A percentile compares a stretch with the other conserved stretches of the same genome.
Evolutionary conservation across 2,113 vertebrate species (phyloP).

Genomic region (Puffinus mauretanicus): DNA sequence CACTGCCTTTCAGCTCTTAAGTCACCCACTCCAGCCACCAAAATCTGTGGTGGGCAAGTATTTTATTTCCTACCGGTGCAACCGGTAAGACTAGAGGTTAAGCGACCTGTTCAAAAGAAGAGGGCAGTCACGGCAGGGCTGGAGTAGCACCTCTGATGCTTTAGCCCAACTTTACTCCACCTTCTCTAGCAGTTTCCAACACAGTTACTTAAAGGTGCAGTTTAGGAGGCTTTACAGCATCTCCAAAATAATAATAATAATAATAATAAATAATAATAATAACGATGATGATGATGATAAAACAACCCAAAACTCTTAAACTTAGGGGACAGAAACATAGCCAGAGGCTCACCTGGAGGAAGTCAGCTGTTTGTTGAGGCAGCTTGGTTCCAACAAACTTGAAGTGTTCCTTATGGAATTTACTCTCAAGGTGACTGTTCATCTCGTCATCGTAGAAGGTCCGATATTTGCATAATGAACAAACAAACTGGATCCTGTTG

Average conservation of each 20-base stretch:
- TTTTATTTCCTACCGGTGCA: not conserved
- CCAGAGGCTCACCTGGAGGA: slow-evolving; percentile 81
- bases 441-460: slow-evolving; percentile 94
- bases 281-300: no score
- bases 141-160: not conserved
- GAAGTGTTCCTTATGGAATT: slow-evolving; percentile 93
- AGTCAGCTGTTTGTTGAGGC: slow-evolving; percentile 89
- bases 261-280: not conserved
- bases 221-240: not conserved
- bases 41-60: not conserved
- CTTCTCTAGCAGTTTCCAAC: not conserved
- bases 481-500: slow-evolving; percentile 88
- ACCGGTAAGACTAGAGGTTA: not conserved
- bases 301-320: not conserved
- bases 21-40: not conserved
- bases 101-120: not conserved
- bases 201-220: not conserved
- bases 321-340: rapidly evolving
- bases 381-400: slow-evolving; percentile 86
- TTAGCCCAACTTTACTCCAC: not conserved
- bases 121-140: not conserved
- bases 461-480: slow-evolving; percentile 92
- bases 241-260: not conserved
- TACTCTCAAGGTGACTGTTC: slow-evolving; percentile 86
- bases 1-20: not conserved